phyloP scores from a whole-genome alignment of 2,113 vertebrate species.

The Phaethornis superciliosus region DNA sequence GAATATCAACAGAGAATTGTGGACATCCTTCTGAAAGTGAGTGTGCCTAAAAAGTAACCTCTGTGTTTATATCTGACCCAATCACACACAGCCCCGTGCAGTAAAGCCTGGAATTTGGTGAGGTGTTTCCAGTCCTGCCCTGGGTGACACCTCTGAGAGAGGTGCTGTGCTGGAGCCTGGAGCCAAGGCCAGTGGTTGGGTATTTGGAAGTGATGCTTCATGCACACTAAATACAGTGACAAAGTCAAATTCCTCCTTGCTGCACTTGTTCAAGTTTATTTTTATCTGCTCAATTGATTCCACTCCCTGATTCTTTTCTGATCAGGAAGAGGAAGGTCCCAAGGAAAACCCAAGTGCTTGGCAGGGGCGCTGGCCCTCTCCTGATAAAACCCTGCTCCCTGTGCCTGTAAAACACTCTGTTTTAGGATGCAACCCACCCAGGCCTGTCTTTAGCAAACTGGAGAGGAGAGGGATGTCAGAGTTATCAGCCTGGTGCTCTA shows the following conservation, averaged over 20 bases:
- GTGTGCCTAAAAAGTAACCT: not conserved
- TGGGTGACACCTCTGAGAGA: not conserved
- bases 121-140: not conserved
- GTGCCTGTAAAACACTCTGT: not conserved
- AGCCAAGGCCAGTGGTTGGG: not conserved
- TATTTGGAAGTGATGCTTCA: not conserved
- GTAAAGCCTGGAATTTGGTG: not conserved
- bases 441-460: not conserved
- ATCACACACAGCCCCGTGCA: not conserved
- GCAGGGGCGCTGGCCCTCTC: not conserved
- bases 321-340: not conserved
- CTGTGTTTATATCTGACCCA: not conserved
- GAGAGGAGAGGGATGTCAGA: not conserved
- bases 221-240: not conserved
- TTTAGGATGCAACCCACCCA: not conserved
- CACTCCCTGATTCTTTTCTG: not conserved
- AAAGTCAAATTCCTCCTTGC: not conserved
- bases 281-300: not conserved
- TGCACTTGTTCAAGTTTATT: not conserved
- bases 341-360: not conserved
- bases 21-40: conserved; percentile 95
- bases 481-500: not conserved
- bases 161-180: not conserved
- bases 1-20: conserved; percentile 98
- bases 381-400: not conserved